Conservation (phyloP, 2,888 invertebrate genomes). For the Drosophila tripunctata region DNA sequence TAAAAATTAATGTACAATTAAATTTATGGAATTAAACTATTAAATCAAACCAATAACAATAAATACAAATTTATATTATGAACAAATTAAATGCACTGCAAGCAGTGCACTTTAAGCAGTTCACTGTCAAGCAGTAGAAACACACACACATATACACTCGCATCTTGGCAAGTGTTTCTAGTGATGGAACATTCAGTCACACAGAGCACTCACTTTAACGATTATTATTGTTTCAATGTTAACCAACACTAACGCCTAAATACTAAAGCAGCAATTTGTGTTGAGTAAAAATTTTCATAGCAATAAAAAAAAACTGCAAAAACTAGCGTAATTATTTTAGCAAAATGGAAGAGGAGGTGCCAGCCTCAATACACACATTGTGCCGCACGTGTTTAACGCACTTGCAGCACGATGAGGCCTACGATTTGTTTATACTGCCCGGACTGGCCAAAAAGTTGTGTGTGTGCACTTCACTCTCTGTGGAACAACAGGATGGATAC, state of each 20-base stretch:
- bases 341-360: slow-evolving; percentile 51
- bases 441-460: slow-evolving; percentile 79
- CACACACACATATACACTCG: not conserved
- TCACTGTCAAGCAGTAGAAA: no score
- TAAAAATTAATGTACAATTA: no score
- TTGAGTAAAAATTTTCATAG: not conserved
- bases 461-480: slow-evolving; percentile 78
- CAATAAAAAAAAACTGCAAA: not conserved
- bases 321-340: no score
- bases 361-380: slow-evolving; percentile 65
- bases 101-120: no score
- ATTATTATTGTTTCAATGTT: slow-evolving; percentile 1
- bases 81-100: no score
- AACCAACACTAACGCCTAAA: not conserved
- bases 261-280: slow-evolving; percentile 2
- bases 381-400: slow-evolving; percentile 80
- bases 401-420: slow-evolving; percentile 57
- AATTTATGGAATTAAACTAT: no score
- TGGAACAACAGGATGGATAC: slow-evolving; percentile 80
- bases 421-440: slow-evolving; percentile 74
- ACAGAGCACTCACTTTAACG: not conserved
- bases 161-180: no score
- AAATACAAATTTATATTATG: no score
- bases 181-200: not conserved
- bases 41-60: no score